Conservation (phyloP, 1,140 invertebrate genomes). For the Mercenaria mercenaria region DNA sequence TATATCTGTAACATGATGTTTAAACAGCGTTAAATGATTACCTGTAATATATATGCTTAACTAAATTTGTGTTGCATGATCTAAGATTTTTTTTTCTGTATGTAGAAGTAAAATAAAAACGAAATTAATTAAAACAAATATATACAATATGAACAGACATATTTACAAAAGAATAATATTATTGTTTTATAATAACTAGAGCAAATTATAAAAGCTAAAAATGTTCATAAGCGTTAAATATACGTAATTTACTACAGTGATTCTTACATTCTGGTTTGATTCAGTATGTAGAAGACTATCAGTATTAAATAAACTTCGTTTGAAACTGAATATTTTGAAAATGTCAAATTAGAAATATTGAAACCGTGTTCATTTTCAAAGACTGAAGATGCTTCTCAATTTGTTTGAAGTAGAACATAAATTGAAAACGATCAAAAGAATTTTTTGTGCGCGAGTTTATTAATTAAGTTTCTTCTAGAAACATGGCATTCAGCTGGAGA, state of each 20-base stretch:
- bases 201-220: too few relatives aligned
- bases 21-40: neutral
- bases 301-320: neutral
- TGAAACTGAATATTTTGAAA: neutral
- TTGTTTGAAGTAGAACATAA: neutral
- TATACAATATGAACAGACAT: too few relatives aligned
- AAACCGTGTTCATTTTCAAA: neutral
- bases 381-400: neutral
- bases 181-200: too few relatives aligned
- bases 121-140: neutral
- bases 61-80: neutral
- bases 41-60: neutral
- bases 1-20: constrained; percentile 31
- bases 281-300: too few relatives aligned
- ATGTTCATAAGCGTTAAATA: too few relatives aligned
- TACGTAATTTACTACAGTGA: too few relatives aligned
- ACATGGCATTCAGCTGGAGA: neutral
- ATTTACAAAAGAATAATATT: too few relatives aligned
- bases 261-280: too few relatives aligned
- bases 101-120: neutral
- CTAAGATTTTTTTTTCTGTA: neutral
- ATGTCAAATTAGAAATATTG: neutral
- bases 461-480: neutral
- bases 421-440: constrained; percentile 14
- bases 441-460: neutral